Percentiles rank a stretch among this genome's conserved stretches.
Evolutionary conservation across 2,113 vertebrate genomes (phyloP).

Genomic region (Bettongia penicillata): DNA sequence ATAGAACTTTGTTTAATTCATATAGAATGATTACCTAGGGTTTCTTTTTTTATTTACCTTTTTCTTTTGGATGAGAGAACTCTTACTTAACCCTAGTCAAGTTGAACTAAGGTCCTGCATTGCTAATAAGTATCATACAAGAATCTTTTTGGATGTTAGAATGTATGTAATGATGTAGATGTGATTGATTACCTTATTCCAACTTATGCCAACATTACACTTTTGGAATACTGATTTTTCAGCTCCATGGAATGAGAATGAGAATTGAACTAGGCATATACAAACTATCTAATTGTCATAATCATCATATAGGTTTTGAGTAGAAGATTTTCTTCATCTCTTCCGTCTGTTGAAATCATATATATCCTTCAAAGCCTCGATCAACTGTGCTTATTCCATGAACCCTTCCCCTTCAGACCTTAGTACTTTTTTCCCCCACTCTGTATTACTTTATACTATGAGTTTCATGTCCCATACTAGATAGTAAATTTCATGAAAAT

Average conservation of each 20-base stretch:
- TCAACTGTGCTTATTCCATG: background rate
- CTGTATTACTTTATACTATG: background rate
- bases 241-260: background rate
- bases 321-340: background rate
- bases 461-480: background rate
- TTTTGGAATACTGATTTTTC: background rate
- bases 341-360: slow-evolving; percentile 19
- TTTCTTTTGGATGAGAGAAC: background rate
- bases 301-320: background rate
- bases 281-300: background rate
- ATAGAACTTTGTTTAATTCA: background rate
- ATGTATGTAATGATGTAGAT: background rate
- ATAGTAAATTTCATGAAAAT: background rate
- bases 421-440: background rate
- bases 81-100: background rate
- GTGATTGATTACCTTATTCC: background rate
- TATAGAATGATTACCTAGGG: background rate
- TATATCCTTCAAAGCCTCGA: background rate
- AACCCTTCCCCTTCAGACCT: background rate
- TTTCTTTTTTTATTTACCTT: background rate
- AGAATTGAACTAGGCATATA: background rate
- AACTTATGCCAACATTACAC: too few species aligned
- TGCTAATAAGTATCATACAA: slow-evolving; percentile 5
- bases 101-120: background rate
- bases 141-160: background rate